These are phyloP conservation scores for Unio pictorum DNA, from an alignment of 2,888 invertebrate genomes.

Conservation along the genomic window DNA sequence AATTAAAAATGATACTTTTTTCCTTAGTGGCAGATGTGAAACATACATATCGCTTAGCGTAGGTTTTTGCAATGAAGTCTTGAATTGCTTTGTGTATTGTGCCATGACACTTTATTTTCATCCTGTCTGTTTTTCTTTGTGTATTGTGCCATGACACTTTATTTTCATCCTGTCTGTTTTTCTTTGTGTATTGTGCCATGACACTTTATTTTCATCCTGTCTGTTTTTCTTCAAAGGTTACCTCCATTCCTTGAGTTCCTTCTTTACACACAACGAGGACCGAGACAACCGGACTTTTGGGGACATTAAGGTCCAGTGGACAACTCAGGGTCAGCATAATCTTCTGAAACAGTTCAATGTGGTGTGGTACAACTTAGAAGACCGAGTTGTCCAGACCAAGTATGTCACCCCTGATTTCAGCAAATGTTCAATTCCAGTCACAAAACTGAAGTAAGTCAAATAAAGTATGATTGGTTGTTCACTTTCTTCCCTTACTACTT, in stretches of 20 bases:
- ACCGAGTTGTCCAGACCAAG: constrained; percentile 64
- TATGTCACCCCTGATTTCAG: constrained; percentile 60
- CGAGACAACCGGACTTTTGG: constrained; percentile 60
- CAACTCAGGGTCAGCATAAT: constrained; percentile 51
- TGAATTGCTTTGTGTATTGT: no score
- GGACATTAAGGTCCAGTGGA: constrained; percentile 66
- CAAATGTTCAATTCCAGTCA: constrained; percentile 62
- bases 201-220: neutral
- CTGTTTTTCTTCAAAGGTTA: constrained; percentile 42
- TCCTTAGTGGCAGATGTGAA: no score
- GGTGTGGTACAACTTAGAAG: constrained; percentile 66
- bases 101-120: neutral
- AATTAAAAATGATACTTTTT: no score
- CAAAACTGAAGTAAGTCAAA: constrained; percentile 58
- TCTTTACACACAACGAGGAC: constrained; percentile 49
- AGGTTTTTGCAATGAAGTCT: no score
- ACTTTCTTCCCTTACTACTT: neutral
- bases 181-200: neutral
- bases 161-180: neutral
- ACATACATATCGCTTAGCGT: no score
- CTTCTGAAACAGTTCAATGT: constrained; percentile 66
- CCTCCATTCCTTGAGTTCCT: constrained; percentile 48
- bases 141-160: no score
- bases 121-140: neutral
- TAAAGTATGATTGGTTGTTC: neutral